These are phyloP conservation scores for Gymnothorax reevesii DNA, from an alignment of 2,797 vertebrate species.

Conservation along the genomic window DNA sequence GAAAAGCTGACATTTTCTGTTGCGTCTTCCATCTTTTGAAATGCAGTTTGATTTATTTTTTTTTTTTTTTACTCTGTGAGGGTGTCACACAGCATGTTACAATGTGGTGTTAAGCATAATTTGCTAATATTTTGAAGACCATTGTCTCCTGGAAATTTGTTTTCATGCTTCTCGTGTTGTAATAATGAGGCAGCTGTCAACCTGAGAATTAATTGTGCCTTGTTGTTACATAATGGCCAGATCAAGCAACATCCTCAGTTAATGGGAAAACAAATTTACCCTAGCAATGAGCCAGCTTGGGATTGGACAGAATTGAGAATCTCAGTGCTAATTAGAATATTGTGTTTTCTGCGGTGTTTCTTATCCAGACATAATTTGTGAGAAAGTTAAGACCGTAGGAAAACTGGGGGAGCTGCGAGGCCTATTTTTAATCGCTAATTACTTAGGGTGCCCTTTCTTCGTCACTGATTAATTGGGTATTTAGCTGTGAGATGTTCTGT, in stretches of 20 bases:
- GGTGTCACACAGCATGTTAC: background rate
- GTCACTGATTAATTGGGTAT: constrained; percentile 2
- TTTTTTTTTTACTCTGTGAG: too few species aligned
- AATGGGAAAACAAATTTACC: constrained; percentile 20
- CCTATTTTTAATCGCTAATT: constrained; percentile 28
- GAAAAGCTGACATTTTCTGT: background rate
- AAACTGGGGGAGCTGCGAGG: background rate
- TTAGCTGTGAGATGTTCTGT: constrained; percentile 5
- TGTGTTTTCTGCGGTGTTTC: constrained; percentile 7
- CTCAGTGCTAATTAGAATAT: constrained; percentile 23
- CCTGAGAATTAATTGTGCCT: background rate
- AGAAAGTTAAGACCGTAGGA: constrained; percentile 6
- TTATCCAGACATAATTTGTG: background rate
- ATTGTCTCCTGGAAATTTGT: background rate
- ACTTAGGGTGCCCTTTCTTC: background rate
- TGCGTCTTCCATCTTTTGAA: background rate
- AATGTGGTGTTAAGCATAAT: background rate
- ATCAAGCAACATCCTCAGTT: background rate
- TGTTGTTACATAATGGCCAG: constrained; percentile 14
- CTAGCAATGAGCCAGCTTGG: background rate
- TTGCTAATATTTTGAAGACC: background rate
- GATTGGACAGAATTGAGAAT: constrained; percentile 2
- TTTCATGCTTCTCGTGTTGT: background rate
- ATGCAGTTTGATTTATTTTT: background rate
- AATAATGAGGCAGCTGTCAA: background rate